Base-by-base conservation (phyloP, 2,888 invertebrate species). In the Drosophila austrosaltans region DNA sequence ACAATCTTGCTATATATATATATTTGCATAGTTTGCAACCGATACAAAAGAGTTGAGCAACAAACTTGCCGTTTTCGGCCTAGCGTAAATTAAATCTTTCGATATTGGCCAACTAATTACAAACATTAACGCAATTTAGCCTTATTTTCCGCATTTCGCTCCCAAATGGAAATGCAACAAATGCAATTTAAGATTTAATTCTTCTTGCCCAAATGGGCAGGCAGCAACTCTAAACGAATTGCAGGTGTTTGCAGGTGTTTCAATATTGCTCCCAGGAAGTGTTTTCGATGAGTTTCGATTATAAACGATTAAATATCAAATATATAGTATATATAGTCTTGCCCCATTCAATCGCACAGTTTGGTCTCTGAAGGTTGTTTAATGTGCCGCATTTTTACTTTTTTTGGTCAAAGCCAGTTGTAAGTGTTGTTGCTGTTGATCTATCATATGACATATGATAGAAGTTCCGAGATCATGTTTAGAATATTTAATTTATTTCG, bases 201-300 rank as follows among this genome's bases (percentile, higher is more conserved):
- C 85, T 84, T 70, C 60, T 76, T 84, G 73, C 82, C 89, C 77
- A 83, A 83, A 79, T 79, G 85, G 59, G 59, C 25, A 20, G 10
- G 28, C 12, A 20, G 28, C 12, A 40, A 12, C 39, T 59, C 36
- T 16, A 16, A 16, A 16, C 16, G 16, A 16, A 16, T 25, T 72
- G 85, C 82, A 89, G 82, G 85, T 83, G 89, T 89, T 25, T 72
- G 85, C 82, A 89, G 82, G 85, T 83, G 89, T 89, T 84, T 80
- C 69, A 64, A 63, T 63, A 67, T 36, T 36, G 10, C 36, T 36
- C 36, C 77, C 87, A 83, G 83, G 89, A 83, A 83, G 85, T 72
- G 62, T 72, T 75, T 71, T 74, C 72, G 82, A 73, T 81, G 71
- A 74, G 72, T 76, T 79, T 81, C 16, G 16, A 81, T 89, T 75